Conservation (phyloP, 2,888 invertebrate genomes). For the Tetragonisca angustula region DNA sequence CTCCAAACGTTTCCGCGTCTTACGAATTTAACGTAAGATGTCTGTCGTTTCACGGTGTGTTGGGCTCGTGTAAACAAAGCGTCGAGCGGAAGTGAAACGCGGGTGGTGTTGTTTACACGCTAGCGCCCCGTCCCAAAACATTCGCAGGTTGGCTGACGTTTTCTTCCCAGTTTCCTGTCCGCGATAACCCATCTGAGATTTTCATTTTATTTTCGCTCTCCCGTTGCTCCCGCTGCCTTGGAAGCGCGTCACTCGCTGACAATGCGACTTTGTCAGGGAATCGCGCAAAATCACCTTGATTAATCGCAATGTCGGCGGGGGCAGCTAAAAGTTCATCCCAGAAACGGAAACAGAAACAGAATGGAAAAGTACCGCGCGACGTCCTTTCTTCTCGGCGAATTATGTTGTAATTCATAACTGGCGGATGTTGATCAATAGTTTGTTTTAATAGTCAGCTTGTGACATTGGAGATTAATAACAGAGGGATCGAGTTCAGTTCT, state of each 20-base stretch:
- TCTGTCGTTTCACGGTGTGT: conserved; percentile 13
- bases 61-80: conserved; percentile 41
- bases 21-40: not conserved
- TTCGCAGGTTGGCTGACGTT: conserved; percentile 31
- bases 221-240: not conserved
- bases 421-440: too few species aligned
- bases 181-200: conserved; percentile 61
- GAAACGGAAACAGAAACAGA: not conserved
- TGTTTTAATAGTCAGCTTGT: too few species aligned
- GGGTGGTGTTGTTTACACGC: conserved; percentile 59
- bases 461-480: too few species aligned
- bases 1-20: not conserved
- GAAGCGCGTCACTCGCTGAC: not conserved
- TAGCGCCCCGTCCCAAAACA: conserved; percentile 41
- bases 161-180: conserved; percentile 52
- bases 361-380: not conserved
- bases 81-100: conserved; percentile 38
- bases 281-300: not conserved
- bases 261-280: not conserved
- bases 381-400: too few species aligned
- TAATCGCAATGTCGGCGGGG: not conserved
- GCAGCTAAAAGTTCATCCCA: not conserved
- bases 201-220: conserved; percentile 11
- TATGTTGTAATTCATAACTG: too few species aligned
- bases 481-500: too few species aligned